Percentiles rank a stretch among this genome's conserved stretches.
Conservation (phyloP, 1,140 invertebrate species). For the Elymnias hypermnestra region DNA sequence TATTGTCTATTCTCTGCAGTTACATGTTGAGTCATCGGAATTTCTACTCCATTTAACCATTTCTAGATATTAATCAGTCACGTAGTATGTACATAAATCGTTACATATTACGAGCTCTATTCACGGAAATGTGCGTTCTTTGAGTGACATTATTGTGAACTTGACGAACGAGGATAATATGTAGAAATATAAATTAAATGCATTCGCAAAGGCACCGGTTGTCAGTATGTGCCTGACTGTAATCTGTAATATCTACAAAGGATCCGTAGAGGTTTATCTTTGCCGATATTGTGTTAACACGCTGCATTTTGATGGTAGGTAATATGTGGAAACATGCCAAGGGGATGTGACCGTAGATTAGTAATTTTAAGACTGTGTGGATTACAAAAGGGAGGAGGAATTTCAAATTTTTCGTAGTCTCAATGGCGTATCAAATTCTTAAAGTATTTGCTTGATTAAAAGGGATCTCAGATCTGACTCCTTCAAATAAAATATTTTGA, state of each 20-base stretch:
- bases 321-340: background rate
- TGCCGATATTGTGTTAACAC: constrained; percentile 9
- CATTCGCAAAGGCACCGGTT: constrained; percentile 13
- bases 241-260: constrained; percentile 15
- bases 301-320: constrained; percentile 2
- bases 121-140: constrained; percentile 25
- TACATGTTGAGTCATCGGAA: constrained; percentile 21
- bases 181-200: constrained; percentile 1
- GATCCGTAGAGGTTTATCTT: constrained; percentile 10
- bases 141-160: constrained; percentile 17
- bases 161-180: constrained; percentile 24
- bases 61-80: constrained; percentile 26
- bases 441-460: too few relatives aligned
- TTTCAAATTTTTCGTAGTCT: too few relatives aligned
- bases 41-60: constrained; percentile 22
- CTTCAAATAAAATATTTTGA: too few relatives aligned
- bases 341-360: background rate
- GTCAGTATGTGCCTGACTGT: constrained; percentile 14
- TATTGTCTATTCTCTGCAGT: constrained; percentile 2
- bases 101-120: constrained; percentile 22
- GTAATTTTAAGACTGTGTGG: too few relatives aligned
- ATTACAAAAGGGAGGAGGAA: too few relatives aligned
- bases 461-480: too few relatives aligned
- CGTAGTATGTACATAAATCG: constrained; percentile 29
- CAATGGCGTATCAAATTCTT: too few relatives aligned